Evolutionary conservation across 2,888 invertebrate species (phyloP), one percentile per base, ranked within the genome.

Genomic region (Agapostemon virescens): DNA sequence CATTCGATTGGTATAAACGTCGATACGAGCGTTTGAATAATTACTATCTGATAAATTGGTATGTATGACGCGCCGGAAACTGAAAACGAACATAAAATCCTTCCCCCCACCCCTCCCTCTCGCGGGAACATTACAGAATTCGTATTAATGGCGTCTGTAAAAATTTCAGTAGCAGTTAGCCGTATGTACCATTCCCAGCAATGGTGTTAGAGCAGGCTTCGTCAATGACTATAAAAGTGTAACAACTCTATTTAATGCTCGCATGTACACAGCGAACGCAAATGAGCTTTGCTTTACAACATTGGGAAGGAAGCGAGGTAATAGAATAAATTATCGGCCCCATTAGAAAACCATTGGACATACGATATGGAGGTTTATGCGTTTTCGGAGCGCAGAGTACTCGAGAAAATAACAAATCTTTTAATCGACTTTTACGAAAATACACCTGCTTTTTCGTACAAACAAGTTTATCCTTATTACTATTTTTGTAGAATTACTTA

Each of bases 41-140:
- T 68, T 68, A 15, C 33, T 13, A 23, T 26, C 45, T n/a, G 68
- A 68, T 68, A 49, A 68, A 68, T 68, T 68, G 49, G 13, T n/a
- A n/a, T n/a, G 13, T 33, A 30, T 15, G 49, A 49, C n/a, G 17
- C 33, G 45, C 49, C n/a, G n/a, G 6, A 68, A 33, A n/a, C 49
- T 45, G 30, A n/a, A 33, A 68, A 15, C 30, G 33, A 15, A 33
- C 7, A 15, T 17, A n/a, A 33, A 42, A 68, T n/a, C 9, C 20
- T 49, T n/a, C 7, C 3, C 36, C 13, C 6, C 20, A 26, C 26
- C 26, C n/a, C 9, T 4, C 55, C n/a, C n/a, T n/a, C n/a, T n/a
- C 15, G 15, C 3, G 0, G 9, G 58, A 9, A 61, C 30, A 30
- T 61, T 61, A 3, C 1, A 33, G 30, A 33, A 20, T 20, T 20